Conservation (phyloP, 2,113 vertebrate genomes). For the Silurus asotus region DNA sequence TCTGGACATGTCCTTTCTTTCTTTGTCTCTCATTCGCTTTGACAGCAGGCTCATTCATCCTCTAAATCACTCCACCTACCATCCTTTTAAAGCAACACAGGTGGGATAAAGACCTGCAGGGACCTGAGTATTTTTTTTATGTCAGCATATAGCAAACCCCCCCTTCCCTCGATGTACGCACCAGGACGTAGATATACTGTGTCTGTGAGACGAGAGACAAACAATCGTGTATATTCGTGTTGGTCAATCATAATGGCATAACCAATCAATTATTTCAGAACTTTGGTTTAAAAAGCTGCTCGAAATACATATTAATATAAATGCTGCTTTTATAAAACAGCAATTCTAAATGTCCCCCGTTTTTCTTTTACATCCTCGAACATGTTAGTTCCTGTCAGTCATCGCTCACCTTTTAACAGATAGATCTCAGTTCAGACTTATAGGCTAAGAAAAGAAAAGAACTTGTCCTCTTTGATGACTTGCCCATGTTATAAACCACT, state of each 20-base stretch:
- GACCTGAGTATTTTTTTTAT: slow-evolving; percentile 40
- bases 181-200: neutral
- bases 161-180: neutral
- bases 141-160: slow-evolving; percentile 3
- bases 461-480: neutral
- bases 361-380: no score
- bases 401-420: neutral
- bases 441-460: neutral
- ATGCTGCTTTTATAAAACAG: neutral
- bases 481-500: neutral
- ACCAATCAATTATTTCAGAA: neutral
- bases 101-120: slow-evolving; percentile 46
- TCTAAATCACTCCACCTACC: slow-evolving; percentile 21
- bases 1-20: slow-evolving; percentile 32
- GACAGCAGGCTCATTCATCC: slow-evolving; percentile 27
- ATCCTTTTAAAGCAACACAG: slow-evolving; percentile 43
- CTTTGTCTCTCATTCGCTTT: neutral
- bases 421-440: neutral
- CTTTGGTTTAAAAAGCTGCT: neutral
- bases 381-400: neutral
- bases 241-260: neutral
- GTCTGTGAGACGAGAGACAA: neutral
- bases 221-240: neutral
- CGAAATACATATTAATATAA: neutral
- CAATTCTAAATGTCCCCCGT: neutral